These are phyloP conservation scores for Bradypus variegatus DNA, from an alignment of 2,797 vertebrate genomes.

Conservation along the genomic window DNA sequence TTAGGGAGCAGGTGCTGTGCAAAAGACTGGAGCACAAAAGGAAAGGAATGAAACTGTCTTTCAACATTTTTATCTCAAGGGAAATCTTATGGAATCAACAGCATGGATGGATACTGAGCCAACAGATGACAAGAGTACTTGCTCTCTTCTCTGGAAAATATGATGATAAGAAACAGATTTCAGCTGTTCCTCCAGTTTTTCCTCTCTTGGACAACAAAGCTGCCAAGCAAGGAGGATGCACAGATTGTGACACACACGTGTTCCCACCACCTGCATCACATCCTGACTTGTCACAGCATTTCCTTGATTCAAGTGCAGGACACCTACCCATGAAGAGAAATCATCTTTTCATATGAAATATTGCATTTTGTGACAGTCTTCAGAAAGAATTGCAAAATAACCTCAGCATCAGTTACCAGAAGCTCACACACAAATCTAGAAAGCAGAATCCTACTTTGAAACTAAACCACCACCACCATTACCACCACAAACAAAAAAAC, in stretches of 20 bases:
- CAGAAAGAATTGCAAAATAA: not conserved
- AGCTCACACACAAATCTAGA: not conserved
- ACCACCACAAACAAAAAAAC: not conserved
- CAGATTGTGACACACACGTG: slow-evolving; percentile 69
- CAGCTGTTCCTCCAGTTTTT: slow-evolving; percentile 70
- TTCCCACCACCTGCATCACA: slow-evolving; percentile 63
- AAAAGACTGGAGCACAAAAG: slow-evolving; percentile 53
- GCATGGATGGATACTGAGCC: slow-evolving; percentile 57
- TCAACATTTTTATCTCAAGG: slow-evolving; percentile 68
- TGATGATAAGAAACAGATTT: slow-evolving; percentile 78
- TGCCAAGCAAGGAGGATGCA: slow-evolving; percentile 73
- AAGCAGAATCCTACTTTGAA: not conserved
- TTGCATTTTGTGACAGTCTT: not conserved
- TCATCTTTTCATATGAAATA: slow-evolving; percentile 14
- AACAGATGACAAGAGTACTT: slow-evolving; percentile 67
- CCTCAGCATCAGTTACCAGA: not conserved
- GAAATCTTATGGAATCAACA: slow-evolving; percentile 61
- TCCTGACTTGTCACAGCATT: slow-evolving; percentile 38
- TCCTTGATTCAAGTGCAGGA: slow-evolving; percentile 56
- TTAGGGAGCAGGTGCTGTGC: slow-evolving; percentile 66
- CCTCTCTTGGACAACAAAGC: slow-evolving; percentile 66
- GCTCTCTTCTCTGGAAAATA: slow-evolving; percentile 68
- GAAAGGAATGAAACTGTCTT: slow-evolving; percentile 72
- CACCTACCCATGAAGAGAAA: slow-evolving; percentile 38
- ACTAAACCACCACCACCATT: not conserved